Conservation (phyloP, 2,797 vertebrate genomes). For the Rhincodon typus region DNA sequence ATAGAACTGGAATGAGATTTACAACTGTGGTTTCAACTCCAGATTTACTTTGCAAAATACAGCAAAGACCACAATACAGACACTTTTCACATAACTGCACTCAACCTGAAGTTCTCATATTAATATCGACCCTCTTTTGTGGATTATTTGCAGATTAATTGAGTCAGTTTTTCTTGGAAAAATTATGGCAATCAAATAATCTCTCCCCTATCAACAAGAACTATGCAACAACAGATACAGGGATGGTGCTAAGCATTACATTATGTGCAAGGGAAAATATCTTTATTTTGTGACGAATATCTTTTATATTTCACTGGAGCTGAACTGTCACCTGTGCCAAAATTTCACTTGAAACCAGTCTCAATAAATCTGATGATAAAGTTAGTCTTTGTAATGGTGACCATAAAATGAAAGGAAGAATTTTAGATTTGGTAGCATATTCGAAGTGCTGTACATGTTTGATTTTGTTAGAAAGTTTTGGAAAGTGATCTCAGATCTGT, state of each 20-base stretch:
- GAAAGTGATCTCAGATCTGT: not conserved
- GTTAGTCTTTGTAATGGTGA: too few relatives aligned
- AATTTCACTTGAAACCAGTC: not conserved
- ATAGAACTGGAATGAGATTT: not conserved
- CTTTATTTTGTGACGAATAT: not conserved
- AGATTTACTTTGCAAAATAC: not conserved
- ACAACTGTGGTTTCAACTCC: not conserved
- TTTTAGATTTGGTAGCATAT: not conserved
- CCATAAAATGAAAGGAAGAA: too few relatives aligned
- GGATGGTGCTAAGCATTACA: not conserved
- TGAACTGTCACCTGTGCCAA: not conserved
- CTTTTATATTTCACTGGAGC: not conserved
- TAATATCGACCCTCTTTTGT: not conserved
- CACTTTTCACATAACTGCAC: not conserved
- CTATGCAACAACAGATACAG: not conserved
- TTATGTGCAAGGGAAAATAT: not conserved
- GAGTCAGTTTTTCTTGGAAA: not conserved
- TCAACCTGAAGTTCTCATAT: not conserved
- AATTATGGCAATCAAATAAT: not conserved
- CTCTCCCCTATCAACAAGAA: not conserved
- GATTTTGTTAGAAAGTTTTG: not conserved
- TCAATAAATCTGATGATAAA: too few relatives aligned
- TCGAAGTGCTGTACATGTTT: not conserved
- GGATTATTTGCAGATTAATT: conserved; percentile 5
- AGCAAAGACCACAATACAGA: not conserved